Base-by-base conservation (phyloP, 2,888 invertebrate genomes). In the Flexamia atlantica region DNA sequence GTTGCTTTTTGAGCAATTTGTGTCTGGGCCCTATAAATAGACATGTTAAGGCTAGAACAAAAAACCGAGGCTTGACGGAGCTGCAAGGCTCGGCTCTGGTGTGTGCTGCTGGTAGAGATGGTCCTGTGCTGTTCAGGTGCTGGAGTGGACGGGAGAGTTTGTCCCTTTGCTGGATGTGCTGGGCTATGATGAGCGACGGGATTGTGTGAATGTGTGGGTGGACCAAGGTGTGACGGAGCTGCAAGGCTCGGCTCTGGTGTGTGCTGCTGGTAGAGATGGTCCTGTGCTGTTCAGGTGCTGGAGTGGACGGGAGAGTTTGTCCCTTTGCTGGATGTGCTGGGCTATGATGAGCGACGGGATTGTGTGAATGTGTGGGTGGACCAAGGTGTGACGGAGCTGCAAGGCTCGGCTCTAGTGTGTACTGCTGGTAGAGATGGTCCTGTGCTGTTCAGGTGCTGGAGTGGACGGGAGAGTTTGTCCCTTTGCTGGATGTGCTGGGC, bases 401-500 rank as follows among this genome's bases (percentile, higher is more conserved):
- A 42, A 9, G 53, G 32, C 25, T 70, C 81, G 32, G 81, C 80
- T 40, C 90, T 95, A 70, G 91, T 95, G 40, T 88, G 90, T 86
- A 96, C 96, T 0, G 92, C 93, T 0, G 93, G 93, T 88, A 92
- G 95, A 0, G 92, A 93, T 88, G n/a, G n/a, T n/a, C n/a, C n/a
- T 91, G 93, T 50, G 92, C 93, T 30, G 87, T 86, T 9, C 87
- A 94, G 92, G 90, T 95, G 25, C 93, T 94, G 87, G 92, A 93
- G 84, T 92, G 92, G 91, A 92, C 92, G 7, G 93, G 93, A 83
- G 93, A 95, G 87, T 92, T 90, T 89, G 91, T 91, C 82, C 92
- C 91, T 23, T 90, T 91, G 14, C 91, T 93, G 5, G 90, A 92
- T 81, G 91, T 93, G 85, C 91, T 92, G 30, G 93, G 91, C 88